Conservation (phyloP, 2,888 invertebrate genomes). For the Clusia tigrina region DNA sequence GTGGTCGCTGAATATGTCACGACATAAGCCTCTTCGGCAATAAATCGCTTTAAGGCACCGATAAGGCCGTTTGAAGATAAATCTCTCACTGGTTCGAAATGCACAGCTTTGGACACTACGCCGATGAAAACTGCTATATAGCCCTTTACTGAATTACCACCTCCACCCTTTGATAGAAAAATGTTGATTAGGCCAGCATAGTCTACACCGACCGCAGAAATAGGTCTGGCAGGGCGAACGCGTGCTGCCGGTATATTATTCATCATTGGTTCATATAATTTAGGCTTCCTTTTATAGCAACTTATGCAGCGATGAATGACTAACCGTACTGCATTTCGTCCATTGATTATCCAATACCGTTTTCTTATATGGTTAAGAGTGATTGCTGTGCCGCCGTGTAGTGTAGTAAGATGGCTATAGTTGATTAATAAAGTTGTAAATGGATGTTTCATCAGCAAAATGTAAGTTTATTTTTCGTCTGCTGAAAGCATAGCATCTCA, state of each 20-base stretch:
- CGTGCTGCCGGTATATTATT: constrained; percentile 11
- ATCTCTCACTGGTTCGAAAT: constrained; percentile 29
- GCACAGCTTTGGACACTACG: constrained; percentile 26
- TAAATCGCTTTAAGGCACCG: constrained; percentile 26
- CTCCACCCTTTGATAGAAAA: constrained; percentile 3
- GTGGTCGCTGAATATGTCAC: constrained; percentile 22
- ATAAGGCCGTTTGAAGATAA: constrained; percentile 22
- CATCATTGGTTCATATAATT: constrained; percentile 16
- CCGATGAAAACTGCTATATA: constrained; percentile 17
- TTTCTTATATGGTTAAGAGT: neutral
- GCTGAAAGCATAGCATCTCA: too few relatives aligned
- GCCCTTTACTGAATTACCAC: constrained; percentile 12
- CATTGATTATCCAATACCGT: neutral
- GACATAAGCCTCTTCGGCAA: constrained; percentile 24
- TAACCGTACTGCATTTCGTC: neutral
- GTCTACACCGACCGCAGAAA: constrained; percentile 17
- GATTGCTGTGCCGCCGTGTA: neutral
- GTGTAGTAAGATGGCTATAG: neutral
- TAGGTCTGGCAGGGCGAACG: constrained; percentile 12
- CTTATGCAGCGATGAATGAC: constrained; percentile 1
- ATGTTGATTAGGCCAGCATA: constrained; percentile 13
- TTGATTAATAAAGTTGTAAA: neutral
- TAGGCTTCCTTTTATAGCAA: constrained; percentile 14
- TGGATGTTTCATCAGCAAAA: neutral
- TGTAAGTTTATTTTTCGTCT: neutral